A percentile compares a stretch with the other conserved stretches of the same genome.
These are phyloP conservation scores for Panthera leo DNA, from an alignment of 2,113 vertebrate genomes.

Conservation along the genomic window DNA sequence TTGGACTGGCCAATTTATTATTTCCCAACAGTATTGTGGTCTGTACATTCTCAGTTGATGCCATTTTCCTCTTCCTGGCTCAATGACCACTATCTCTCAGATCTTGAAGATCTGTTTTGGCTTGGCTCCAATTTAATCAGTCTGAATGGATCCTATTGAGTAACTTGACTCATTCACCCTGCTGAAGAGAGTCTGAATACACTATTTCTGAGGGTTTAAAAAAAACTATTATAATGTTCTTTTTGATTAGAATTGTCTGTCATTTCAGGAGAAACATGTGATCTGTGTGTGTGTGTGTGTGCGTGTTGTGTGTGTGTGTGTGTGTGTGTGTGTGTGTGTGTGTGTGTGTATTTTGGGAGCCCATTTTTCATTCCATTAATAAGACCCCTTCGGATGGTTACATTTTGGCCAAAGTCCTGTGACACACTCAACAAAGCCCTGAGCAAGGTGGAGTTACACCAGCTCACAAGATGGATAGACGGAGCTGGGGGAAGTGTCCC, in stretches of 20 bases:
- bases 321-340: background rate
- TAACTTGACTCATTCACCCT: constrained; percentile 71
- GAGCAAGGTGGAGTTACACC: constrained; percentile 82
- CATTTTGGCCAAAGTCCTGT: constrained; percentile 69
- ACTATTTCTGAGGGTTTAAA: constrained; percentile 53
- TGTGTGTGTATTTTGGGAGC: background rate
- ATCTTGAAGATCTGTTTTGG: constrained; percentile 70
- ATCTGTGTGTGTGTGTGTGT: background rate
- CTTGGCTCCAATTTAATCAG: constrained; percentile 72
- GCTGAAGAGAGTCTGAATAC: constrained; percentile 65
- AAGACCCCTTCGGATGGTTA: constrained; percentile 35
- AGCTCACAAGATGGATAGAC: constrained; percentile 83
- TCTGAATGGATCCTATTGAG: constrained; percentile 74
- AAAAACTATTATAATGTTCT: constrained; percentile 52
- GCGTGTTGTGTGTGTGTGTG: background rate
- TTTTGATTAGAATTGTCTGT: constrained; percentile 61
- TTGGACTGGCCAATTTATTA: background rate
- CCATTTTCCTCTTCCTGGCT: constrained; percentile 24
- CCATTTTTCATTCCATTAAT: constrained; percentile 70
- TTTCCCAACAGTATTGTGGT: background rate
- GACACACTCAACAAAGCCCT: constrained; percentile 79
- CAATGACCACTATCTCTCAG: constrained; percentile 58
- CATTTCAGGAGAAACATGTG: constrained; percentile 32
- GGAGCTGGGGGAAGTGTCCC: constrained; percentile 79
- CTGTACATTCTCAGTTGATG: background rate